Evolutionary conservation across 1,140 invertebrate species (phyloP).

Genomic region (Orchesella cincta): DNA sequence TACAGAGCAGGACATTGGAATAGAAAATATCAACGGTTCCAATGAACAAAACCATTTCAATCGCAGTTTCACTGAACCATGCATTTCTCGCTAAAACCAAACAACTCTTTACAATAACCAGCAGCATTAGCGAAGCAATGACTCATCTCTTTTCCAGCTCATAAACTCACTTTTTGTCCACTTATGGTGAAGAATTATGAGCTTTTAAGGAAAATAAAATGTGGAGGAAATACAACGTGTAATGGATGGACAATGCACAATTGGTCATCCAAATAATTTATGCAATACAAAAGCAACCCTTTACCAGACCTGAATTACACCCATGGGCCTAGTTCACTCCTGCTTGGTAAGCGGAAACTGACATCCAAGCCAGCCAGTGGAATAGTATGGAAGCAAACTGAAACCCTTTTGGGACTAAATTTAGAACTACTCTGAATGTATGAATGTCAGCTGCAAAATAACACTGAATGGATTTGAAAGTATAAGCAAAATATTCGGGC

Average conservation of each 20-base stretch:
- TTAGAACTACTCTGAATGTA: not conserved
- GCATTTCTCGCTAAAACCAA: not conserved
- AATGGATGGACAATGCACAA: not conserved
- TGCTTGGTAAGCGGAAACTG: not conserved
- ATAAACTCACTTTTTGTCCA: constrained; percentile 10
- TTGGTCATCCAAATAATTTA: constrained; percentile 17
- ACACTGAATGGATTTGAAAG: not conserved
- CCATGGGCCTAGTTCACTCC: not conserved
- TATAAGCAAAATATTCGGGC: not conserved
- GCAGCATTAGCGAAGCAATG: too few species aligned
- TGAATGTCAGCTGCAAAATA: constrained; percentile 18
- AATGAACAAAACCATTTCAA: too few species aligned
- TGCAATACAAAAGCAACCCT: constrained; percentile 7
- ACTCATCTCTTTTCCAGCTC: constrained; percentile 18
- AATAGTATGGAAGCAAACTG: not conserved
- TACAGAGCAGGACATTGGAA: too few species aligned
- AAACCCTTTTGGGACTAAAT: not conserved
- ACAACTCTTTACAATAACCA: constrained; percentile 9
- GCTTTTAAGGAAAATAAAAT: not conserved
- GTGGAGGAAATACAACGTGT: not conserved
- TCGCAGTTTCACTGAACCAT: not conserved
- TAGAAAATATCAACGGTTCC: too few species aligned
- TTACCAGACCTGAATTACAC: constrained; percentile 2
- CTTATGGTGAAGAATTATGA: not conserved
- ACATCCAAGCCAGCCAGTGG: not conserved